Percentiles rank a stretch among this genome's conserved stretches.
Conservation (phyloP, 2,113 vertebrate species). For the Equus przewalskii region DNA sequence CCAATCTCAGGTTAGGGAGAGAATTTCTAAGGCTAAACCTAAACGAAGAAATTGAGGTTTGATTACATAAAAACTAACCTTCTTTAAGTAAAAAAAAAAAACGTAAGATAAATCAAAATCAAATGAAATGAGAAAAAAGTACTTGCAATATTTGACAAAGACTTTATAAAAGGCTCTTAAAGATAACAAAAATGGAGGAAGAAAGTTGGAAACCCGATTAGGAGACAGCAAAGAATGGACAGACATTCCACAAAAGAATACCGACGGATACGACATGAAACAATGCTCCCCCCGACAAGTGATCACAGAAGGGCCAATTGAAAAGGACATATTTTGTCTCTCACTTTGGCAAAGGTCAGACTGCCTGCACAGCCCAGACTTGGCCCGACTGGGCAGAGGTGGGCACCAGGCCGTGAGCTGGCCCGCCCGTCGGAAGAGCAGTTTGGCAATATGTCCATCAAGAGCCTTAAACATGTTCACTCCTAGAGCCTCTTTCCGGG, state of each 20-base stretch:
- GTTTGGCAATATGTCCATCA: conserved; percentile 11
- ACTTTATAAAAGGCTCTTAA: neutral
- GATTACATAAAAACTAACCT: neutral
- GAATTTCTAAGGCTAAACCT: conserved; percentile 27
- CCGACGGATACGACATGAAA: neutral
- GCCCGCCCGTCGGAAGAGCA: neutral
- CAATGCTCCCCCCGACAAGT: neutral
- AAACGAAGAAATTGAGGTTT: neutral
- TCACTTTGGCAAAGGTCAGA: neutral
- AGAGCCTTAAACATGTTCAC: conserved; percentile 11
- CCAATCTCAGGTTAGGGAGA: neutral
- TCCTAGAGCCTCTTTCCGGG: neutral
- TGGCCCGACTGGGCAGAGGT: neutral
- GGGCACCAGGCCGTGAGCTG: neutral
- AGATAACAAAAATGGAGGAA: neutral
- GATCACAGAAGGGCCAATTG: neutral
- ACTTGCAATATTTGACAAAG: neutral
- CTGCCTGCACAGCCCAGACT: neutral
- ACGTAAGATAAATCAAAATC: neutral
- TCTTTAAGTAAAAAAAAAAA: neutral
- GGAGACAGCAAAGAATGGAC: neutral
- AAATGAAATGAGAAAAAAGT: conserved; percentile 11
- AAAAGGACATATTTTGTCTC: neutral
- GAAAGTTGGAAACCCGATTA: neutral
- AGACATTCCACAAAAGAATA: neutral